Evolutionary conservation across 2,888 invertebrate genomes (phyloP), one percentile per base, ranked within the genome.

Genomic region (Pomacea canaliculata): DNA sequence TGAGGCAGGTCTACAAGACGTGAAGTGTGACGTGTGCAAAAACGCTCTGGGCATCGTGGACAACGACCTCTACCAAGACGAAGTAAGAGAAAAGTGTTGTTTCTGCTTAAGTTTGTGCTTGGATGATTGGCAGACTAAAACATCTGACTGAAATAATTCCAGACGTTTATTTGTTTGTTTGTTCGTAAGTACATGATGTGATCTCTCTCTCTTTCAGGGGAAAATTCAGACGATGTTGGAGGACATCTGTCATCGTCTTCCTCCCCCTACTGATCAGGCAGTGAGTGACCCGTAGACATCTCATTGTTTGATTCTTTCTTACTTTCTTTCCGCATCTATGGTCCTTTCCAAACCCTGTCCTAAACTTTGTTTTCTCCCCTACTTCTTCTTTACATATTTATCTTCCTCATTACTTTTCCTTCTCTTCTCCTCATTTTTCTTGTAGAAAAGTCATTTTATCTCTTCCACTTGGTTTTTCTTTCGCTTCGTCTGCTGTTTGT

Each of bases 231-330:
- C 69, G 27, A 19, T 56, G n/a, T 63, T 79, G 62, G 79, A 79
- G 48, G 73, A 72, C n/a, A 59, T 79, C 19, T 79, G 79, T 27
- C 70, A 79, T 48, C 74, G 77, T 46, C 77, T 79, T 19, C 79
- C 79, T 49, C 70, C 76, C 19, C 79, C 79, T 4, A 77, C 76
- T 56, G 77, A 79, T 27, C 56, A 76, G 48, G 67, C 71, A 72
- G 78, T 78, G 19, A 75, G 69, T 59, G 37, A 37, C 37, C 4
- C 37, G 37, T 37, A n/a, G n/a, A 37, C 37, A 37, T 37, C 37
- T 37, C 37, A 1, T 37, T 37, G 37, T 37, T 37, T 18, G 27
- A 37, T 63, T n/a, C 66, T 4, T 65, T 16, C 51, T 48, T 49
- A 46, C 48, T 46, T 19, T 12, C 8, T 56, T 16, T 56, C 16